phyloP scores from a whole-genome alignment of 2,888 invertebrate species.

The Eumerus sabulonum region DNA sequence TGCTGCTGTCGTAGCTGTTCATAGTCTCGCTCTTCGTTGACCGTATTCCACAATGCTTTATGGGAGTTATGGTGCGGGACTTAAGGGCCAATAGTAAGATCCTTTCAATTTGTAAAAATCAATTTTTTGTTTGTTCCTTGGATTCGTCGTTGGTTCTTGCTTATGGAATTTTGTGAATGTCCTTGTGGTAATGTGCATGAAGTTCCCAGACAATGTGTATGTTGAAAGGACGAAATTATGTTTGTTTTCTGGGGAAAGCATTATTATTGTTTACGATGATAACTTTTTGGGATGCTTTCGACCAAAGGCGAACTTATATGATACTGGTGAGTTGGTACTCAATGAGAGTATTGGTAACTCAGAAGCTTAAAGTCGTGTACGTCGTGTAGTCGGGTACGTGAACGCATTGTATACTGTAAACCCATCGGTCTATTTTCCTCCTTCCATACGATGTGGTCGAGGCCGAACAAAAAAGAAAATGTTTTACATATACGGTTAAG shows the following conservation, averaged over 20 bases:
- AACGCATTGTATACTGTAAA: no score
- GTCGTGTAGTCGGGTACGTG: no score
- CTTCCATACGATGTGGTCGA: no score
- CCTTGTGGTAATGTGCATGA: conserved; percentile 38
- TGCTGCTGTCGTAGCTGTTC: conserved; percentile 22
- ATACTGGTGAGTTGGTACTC: not conserved
- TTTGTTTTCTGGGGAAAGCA: conserved; percentile 44
- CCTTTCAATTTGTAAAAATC: conserved; percentile 62
- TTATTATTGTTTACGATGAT: conserved; percentile 53
- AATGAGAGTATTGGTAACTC: not conserved
- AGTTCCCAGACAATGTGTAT: conserved; percentile 42
- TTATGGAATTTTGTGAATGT: conserved; percentile 16
- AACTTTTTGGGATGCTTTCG: conserved; percentile 28
- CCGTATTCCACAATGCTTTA: no score
- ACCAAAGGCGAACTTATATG: not conserved
- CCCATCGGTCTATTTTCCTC: no score
- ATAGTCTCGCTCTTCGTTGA: conserved; percentile 26
- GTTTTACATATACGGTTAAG: no score
- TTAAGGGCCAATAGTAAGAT: conserved; percentile 25
- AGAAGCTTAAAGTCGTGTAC: no score
- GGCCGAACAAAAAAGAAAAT: no score
- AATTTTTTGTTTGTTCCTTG: conserved; percentile 49
- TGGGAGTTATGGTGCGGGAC: conserved; percentile 14
- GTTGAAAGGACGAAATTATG: conserved; percentile 40
- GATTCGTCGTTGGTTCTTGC: conserved; percentile 17